Evolutionary conservation across 2,113 vertebrate species (phyloP).

Genomic region (Rhodinocichla rosea): DNA sequence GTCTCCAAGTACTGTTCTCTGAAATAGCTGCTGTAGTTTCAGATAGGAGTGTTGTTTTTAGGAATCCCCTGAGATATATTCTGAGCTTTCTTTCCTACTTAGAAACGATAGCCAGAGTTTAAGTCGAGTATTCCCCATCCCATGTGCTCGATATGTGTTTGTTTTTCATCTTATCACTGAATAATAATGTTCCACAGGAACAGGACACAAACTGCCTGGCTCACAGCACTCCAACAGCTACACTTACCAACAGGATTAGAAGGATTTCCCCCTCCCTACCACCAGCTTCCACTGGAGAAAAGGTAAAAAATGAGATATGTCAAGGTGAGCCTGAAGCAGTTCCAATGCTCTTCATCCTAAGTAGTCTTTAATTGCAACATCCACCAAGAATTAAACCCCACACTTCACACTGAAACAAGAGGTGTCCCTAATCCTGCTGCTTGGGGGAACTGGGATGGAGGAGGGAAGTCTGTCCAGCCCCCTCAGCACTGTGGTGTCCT

Average conservation of each 20-base stretch:
- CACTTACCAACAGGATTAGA: not conserved
- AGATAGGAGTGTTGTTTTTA: not conserved
- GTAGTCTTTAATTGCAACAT: not conserved
- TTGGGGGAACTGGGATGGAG: not conserved
- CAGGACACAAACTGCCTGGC: not conserved
- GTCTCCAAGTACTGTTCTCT: not conserved
- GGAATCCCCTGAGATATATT: not conserved
- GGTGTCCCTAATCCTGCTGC: not conserved
- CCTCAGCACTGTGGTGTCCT: not conserved
- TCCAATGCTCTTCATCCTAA: not conserved
- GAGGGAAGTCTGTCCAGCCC: not conserved
- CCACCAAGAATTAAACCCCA: not conserved
- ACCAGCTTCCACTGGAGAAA: not conserved
- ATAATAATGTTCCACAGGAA: not conserved
- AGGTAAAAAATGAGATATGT: not conserved
- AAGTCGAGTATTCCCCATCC: not conserved
- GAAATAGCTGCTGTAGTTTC: not conserved
- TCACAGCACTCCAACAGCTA: not conserved
- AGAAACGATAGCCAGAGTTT: not conserved
- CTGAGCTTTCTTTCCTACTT: constrained; percentile 12
- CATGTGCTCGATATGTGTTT: not conserved
- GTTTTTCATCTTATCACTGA: not conserved
- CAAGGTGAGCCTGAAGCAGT: not conserved
- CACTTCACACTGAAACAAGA: not conserved
- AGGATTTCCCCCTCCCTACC: not conserved